Conservation (phyloP, 2,888 invertebrate genomes). For the Eristalis pertinax region DNA sequence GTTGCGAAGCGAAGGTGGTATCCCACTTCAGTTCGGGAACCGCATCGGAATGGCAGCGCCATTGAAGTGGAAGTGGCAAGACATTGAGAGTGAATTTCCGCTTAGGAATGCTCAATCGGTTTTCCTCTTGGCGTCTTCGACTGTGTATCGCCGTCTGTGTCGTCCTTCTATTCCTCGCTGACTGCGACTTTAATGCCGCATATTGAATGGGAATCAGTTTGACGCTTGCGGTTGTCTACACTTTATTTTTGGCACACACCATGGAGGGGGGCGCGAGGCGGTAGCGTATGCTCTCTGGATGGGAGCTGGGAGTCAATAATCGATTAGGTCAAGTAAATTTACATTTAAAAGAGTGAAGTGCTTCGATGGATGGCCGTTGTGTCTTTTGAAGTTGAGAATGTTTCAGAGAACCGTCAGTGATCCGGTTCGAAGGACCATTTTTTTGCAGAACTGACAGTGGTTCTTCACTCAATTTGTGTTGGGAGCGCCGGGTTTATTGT, state of each 20-base stretch:
- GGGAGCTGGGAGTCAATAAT: conserved; percentile 5
- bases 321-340: conserved; percentile 56
- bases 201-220: conserved; percentile 41
- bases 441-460: too few species aligned
- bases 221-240: conserved; percentile 37
- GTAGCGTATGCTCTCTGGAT: neutral
- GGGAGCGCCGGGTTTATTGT: too few species aligned
- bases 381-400: neutral
- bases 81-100: conserved; percentile 66
- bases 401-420: too few species aligned
- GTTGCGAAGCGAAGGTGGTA: neutral
- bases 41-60: conserved; percentile 63
- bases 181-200: conserved; percentile 44
- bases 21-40: conserved; percentile 47
- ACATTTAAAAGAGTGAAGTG: conserved; percentile 47
- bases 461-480: too few species aligned
- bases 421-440: too few species aligned
- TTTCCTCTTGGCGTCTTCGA: conserved; percentile 2
- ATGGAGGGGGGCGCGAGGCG: neutral
- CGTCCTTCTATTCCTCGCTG: conserved; percentile 8
- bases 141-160: neutral
- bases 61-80: conserved; percentile 57
- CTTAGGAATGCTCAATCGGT: conserved; percentile 67
- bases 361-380: conserved; percentile 19
- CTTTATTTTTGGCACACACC: neutral